Base-by-base conservation (phyloP, 2,888 invertebrate species). In the Linyphia triangularis region DNA sequence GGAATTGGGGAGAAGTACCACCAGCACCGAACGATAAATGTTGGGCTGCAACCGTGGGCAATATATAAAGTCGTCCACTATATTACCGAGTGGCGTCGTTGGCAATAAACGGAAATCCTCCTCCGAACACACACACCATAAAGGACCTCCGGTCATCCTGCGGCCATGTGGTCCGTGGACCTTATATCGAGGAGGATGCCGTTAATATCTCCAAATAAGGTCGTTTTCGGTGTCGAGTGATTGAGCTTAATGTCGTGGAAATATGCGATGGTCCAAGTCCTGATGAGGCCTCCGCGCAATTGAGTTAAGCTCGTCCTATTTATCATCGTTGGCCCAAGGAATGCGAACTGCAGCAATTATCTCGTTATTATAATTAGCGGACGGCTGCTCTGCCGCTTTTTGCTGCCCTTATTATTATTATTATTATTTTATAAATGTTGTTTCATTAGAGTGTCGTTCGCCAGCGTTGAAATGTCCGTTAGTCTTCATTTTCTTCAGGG, bases 161-260 rank as follows among this genome's bases (percentile, higher is more conserved):
- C 57, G 75, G 86, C 85, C 79, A 86, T 86, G 72, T 79, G 85
- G 79, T 78, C 85, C 19, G 63, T 22, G 24, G 75, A 65, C 43
- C 78, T 33, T 33, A 77, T 77, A 77, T 77, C 85, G 85, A n/a
- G n/a, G 77, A 79, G 85, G 85, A 78, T 70, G 85, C 61, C 81
- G 81, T 86, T 88, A 81, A 88, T 88, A 88, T 85, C 84, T 77
- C 75, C 84, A 77, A 85, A 85, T 81, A 88, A 67, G 81, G 86
- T 69, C 81, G 57, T 81, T 86, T 37, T 59, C 57, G 67, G 81
- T 81, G 75, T 81, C 86, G 73, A 75, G 86, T 75, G 86, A 88
- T 88, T 88, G 86, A 81, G 86, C 86, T 88, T 81, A 88, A 88
- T 88, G 86, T 88, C 67, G 86, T 81, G 86, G 86, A 88, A 88